Percentiles rank a stretch among this genome's conserved stretches.
Conservation (phyloP, 1,140 invertebrate genomes). For the Drosophila pectinifera region DNA sequence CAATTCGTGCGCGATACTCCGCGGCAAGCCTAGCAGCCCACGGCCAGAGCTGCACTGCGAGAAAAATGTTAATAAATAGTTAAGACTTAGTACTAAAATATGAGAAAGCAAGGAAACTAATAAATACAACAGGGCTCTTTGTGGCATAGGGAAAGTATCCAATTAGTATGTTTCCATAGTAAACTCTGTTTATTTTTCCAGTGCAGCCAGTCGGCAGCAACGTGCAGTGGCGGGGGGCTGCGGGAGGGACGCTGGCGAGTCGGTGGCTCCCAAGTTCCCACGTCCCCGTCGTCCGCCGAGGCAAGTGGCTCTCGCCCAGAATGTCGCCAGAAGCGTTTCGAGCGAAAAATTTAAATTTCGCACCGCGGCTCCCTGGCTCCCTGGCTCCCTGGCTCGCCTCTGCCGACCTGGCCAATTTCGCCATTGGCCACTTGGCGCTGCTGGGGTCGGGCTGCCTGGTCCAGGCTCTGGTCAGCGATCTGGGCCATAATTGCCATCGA, state of each 20-base stretch:
- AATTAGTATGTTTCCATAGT: too few species aligned
- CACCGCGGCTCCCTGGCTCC: slow-evolving; percentile 75
- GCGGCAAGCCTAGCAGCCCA: slow-evolving; percentile 71
- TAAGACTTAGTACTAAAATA: too few species aligned
- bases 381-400: slow-evolving; percentile 11
- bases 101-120: too few species aligned
- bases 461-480: slow-evolving; percentile 69
- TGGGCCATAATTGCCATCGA: slow-evolving; percentile 74
- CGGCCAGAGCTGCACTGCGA: slow-evolving; percentile 39
- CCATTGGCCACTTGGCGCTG: slow-evolving; percentile 32
- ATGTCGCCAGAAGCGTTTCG: slow-evolving; percentile 81
- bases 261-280: slow-evolving; percentile 62
- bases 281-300: slow-evolving; percentile 47
- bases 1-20: slow-evolving; percentile 75
- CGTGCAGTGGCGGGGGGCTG: slow-evolving; percentile 3
- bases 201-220: slow-evolving; percentile 22
- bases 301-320: slow-evolving; percentile 45
- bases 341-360: slow-evolving; percentile 82
- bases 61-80: slow-evolving; percentile 18
- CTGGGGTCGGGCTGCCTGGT: slow-evolving; percentile 61
- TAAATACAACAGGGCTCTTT: too few species aligned
- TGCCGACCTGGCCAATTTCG: too few species aligned
- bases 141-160: too few species aligned
- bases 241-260: slow-evolving; percentile 31
- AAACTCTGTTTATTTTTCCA: too few species aligned